phyloP scores from a whole-genome alignment of 1,140 invertebrate genomes.

The Anastrepha obliqua region DNA sequence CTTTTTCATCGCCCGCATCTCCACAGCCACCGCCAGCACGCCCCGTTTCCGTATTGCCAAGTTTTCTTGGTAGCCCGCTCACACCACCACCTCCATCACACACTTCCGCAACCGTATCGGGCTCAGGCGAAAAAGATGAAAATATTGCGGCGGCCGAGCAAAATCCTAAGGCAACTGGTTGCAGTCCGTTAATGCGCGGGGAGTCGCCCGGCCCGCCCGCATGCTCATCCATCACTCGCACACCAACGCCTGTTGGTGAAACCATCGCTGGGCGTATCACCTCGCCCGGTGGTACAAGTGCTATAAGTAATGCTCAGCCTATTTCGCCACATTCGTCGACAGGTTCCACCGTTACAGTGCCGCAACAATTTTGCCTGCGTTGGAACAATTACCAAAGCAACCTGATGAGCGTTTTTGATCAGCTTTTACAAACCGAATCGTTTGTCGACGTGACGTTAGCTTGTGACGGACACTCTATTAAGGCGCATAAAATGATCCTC shows the following conservation, averaged over 20 bases:
- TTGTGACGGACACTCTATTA: conserved; percentile 91
- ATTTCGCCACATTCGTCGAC: conserved; percentile 54
- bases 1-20: conserved; percentile 28
- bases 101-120: conserved; percentile 53
- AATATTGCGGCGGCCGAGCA: background rate
- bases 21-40: conserved; percentile 26
- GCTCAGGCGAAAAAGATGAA: background rate
- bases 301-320: conserved; percentile 14
- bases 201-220: background rate
- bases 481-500: conserved; percentile 94
- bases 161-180: background rate
- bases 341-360: conserved; percentile 50
- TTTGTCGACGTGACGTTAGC: conserved; percentile 95
- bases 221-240: background rate
- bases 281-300: conserved; percentile 55
- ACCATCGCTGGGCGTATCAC: background rate
- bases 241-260: conserved; percentile 44
- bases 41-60: conserved; percentile 53
- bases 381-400: conserved; percentile 97
- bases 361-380: conserved; percentile 85
- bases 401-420: conserved; percentile 92
- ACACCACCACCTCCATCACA: conserved; percentile 48
- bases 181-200: background rate
- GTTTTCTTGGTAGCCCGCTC: conserved; percentile 58
- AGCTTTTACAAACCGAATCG: conserved; percentile 90